Evolutionary conservation across 2,888 invertebrate species (phyloP).

Genomic region (Eupelmus urozonus): DNA sequence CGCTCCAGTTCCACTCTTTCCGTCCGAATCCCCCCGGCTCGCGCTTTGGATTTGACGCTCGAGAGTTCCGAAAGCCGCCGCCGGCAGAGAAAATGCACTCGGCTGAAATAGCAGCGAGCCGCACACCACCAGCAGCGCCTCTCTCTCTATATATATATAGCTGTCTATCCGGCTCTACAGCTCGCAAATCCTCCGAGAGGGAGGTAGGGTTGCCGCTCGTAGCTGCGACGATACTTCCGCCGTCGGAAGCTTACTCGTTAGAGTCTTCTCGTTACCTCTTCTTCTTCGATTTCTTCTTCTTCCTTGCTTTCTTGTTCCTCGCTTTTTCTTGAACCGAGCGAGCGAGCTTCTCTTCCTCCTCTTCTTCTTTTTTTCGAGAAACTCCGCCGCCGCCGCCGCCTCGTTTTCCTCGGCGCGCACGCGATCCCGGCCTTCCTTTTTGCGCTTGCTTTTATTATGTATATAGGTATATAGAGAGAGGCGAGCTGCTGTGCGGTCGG

Average conservation of each 20-base stretch:
- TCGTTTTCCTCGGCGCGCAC: neutral
- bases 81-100: constrained; percentile 43
- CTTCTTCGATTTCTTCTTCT: neutral
- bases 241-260: constrained; percentile 48
- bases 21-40: constrained; percentile 16
- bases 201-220: constrained; percentile 28
- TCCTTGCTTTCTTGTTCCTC: neutral
- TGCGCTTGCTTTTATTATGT: neutral
- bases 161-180: neutral
- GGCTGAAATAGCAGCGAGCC: constrained; percentile 31
- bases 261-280: constrained; percentile 38
- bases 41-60: constrained; percentile 43
- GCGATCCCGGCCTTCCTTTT: constrained; percentile 1
- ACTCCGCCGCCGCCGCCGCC: neutral
- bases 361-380: neutral
- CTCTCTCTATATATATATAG: neutral
- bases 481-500: too few relatives aligned
- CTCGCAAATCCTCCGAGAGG: constrained; percentile 24
- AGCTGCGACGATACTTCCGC: constrained; percentile 40
- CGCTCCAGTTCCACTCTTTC: constrained; percentile 30
- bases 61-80: constrained; percentile 17
- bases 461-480: too few relatives aligned
- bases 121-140: constrained; percentile 35
- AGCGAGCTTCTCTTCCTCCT: constrained; percentile 7
- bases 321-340: neutral